A percentile compares a stretch with the other conserved stretches of the same genome.
These are phyloP conservation scores for Spea multiplicata DNA, from an alignment of 2,113 vertebrate genomes.

Conservation along the genomic window DNA sequence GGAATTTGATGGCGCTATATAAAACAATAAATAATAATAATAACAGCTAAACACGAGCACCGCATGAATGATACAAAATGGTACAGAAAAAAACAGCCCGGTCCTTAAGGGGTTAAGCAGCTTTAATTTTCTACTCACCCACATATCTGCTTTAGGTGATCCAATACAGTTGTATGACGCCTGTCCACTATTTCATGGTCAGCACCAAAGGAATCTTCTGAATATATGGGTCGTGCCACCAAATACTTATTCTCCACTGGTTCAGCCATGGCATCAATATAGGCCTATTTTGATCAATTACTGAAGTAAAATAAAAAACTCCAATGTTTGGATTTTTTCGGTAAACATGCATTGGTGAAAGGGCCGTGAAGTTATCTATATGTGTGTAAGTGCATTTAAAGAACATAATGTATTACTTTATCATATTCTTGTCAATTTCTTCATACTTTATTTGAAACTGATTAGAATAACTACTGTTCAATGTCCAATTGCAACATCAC, in stretches of 20 bases:
- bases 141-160: slow-evolving; percentile 60
- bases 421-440: neutral
- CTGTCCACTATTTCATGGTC: slow-evolving; percentile 64
- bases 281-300: neutral
- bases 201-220: slow-evolving; percentile 65
- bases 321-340: too few species aligned
- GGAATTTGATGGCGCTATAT: too few species aligned
- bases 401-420: too few species aligned
- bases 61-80: too few species aligned
- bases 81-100: too few species aligned
- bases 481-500: neutral
- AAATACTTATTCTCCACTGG: slow-evolving; percentile 56
- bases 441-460: neutral
- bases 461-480: neutral
- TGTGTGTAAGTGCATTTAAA: too few species aligned
- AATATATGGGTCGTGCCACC: slow-evolving; percentile 68
- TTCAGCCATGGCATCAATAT: slow-evolving; percentile 50
- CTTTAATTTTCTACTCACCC: slow-evolving; percentile 19
- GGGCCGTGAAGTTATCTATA: too few species aligned
- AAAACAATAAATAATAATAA: too few species aligned
- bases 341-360: too few species aligned
- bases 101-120: too few species aligned
- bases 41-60: too few species aligned
- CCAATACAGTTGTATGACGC: slow-evolving; percentile 59
- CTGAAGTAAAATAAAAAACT: too few species aligned